Conservation (phyloP, 2,113 vertebrate species). For the Herpailurus yagouaroundi region DNA sequence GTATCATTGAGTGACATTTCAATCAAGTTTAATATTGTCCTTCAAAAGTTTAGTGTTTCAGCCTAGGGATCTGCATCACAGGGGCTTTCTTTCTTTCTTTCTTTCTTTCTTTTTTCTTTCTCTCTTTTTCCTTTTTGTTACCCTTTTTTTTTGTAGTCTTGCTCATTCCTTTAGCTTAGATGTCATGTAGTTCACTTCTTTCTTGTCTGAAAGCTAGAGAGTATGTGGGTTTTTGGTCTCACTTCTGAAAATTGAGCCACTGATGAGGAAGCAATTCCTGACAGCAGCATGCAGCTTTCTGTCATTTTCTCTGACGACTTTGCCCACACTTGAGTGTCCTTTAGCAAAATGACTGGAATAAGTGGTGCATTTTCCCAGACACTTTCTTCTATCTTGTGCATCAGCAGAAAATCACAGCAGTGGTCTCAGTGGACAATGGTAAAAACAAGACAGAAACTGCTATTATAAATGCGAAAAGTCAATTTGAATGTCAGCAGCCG, state of each 20-base stretch:
- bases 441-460: constrained; percentile 80
- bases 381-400: constrained; percentile 75
- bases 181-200: constrained; percentile 21
- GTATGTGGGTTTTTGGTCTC: constrained; percentile 33
- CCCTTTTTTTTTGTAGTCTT: neutral
- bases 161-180: constrained; percentile 21
- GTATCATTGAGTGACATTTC: neutral
- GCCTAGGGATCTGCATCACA: neutral
- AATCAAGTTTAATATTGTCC: neutral
- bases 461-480: constrained; percentile 83
- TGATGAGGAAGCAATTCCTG: constrained; percentile 80
- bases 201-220: constrained; percentile 65
- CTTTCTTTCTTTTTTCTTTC: neutral
- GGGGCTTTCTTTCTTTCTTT: neutral
- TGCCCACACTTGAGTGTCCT: constrained; percentile 70
- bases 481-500: constrained; percentile 84
- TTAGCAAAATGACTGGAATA: constrained; percentile 83
- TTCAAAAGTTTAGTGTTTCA: constrained; percentile 2
- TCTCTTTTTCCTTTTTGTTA: neutral
- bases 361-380: constrained; percentile 79
- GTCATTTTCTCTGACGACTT: constrained; percentile 79
- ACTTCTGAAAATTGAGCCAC: constrained; percentile 76
- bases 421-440: constrained; percentile 80
- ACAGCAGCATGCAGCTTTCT: constrained; percentile 71
- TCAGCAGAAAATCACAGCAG: constrained; percentile 82